phyloP scores from a whole-genome alignment of 2,113 vertebrate genomes.

The Corvus hawaiiensis region DNA sequence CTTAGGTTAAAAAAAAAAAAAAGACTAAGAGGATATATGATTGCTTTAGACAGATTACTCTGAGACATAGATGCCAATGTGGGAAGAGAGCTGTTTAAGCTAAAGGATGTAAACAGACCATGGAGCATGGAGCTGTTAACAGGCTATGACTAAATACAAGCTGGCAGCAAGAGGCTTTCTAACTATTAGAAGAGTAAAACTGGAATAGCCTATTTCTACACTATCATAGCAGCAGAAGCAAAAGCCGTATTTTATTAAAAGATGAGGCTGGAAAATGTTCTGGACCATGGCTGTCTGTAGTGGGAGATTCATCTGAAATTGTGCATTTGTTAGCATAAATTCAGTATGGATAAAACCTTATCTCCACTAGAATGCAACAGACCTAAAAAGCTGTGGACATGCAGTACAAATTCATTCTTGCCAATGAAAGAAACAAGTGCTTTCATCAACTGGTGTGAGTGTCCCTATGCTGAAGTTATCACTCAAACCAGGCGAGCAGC shows the following conservation, averaged over 20 bases:
- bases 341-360: not conserved
- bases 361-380: not conserved
- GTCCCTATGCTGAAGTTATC: not conserved
- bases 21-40: not conserved
- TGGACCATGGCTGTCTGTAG: not conserved
- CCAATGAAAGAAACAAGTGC: not conserved
- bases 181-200: not conserved
- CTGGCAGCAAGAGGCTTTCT: not conserved
- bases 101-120: not conserved
- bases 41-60: not conserved
- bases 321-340: not conserved
- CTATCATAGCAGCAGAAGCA: not conserved
- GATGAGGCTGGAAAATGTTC: not conserved
- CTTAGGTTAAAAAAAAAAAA: not conserved
- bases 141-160: not conserved
- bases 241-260: accelerated
- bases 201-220: not conserved
- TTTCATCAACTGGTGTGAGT: not conserved
- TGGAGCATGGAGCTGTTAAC: not conserved
- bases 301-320: not conserved
- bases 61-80: not conserved
- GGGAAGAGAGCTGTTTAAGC: not conserved
- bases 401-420: not conserved
- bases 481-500: not conserved
- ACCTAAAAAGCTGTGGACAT: not conserved